Evolutionary conservation across 2,888 invertebrate species (phyloP).

Genomic region (Drosophila anomalata): DNA sequence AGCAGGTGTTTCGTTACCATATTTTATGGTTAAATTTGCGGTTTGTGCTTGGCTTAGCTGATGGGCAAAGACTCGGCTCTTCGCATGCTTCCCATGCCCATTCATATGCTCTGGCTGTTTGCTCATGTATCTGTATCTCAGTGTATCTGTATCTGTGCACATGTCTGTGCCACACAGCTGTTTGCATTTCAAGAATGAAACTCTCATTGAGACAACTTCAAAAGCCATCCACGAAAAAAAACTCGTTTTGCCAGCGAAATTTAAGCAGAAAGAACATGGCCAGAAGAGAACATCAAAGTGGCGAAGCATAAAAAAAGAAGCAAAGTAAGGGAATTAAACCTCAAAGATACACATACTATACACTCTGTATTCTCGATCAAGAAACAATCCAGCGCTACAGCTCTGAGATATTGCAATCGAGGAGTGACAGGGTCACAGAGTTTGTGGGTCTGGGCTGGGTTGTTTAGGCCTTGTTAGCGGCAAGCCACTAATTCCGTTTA

Average conservation of each 20-base stretch:
- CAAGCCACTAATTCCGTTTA: slow-evolving; percentile 61
- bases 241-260: slow-evolving; percentile 67
- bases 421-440: slow-evolving; percentile 30
- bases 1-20: slow-evolving; percentile 75
- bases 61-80: slow-evolving; percentile 37
- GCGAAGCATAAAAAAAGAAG: slow-evolving; percentile 54
- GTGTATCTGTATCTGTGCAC: slow-evolving; percentile 27
- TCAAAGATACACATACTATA: not conserved
- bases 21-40: slow-evolving; percentile 75
- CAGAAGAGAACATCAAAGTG: slow-evolving; percentile 50
- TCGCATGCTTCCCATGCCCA: slow-evolving; percentile 57
- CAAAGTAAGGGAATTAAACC: slow-evolving; percentile 12
- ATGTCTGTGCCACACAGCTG: slow-evolving; percentile 64
- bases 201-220: slow-evolving; percentile 54
- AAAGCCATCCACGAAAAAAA: slow-evolving; percentile 38
- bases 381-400: not conserved
- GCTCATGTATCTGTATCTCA: slow-evolving; percentile 43
- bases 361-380: slow-evolving; percentile 4
- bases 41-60: slow-evolving; percentile 41
- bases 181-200: slow-evolving; percentile 77
- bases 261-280: slow-evolving; percentile 58
- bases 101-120: slow-evolving; percentile 65
- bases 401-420: slow-evolving; percentile 1
- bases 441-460: slow-evolving; percentile 35
- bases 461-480: slow-evolving; percentile 59